phyloP scores from a whole-genome alignment of 2,113 vertebrate genomes.

The Ceyx margarethae region DNA sequence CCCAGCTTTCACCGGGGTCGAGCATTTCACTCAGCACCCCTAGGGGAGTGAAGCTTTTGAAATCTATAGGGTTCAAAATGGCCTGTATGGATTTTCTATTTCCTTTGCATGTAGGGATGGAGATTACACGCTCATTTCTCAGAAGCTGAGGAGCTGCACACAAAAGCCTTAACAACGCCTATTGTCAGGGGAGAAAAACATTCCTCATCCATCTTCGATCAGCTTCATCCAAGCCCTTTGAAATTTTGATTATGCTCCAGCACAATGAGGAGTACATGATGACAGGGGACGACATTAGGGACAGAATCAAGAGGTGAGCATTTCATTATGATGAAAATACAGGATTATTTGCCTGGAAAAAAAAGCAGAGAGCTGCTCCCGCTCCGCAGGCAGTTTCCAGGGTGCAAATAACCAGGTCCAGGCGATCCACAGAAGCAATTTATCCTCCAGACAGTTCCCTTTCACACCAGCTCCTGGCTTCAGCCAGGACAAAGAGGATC shows the following conservation, averaged over 20 bases:
- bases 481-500: neutral
- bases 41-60: neutral
- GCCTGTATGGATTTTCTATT: constrained; percentile 70
- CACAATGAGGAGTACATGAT: neutral
- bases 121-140: constrained; percentile 62
- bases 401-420: neutral
- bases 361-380: neutral
- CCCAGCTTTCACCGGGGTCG: neutral
- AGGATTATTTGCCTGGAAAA: neutral
- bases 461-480: neutral
- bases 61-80: constrained; percentile 1
- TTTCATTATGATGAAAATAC: neutral
- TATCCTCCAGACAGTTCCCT: neutral
- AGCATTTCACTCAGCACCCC: neutral
- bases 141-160: constrained; percentile 34
- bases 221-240: constrained; percentile 54
- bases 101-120: constrained; percentile 40
- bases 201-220: constrained; percentile 37
- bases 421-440: neutral
- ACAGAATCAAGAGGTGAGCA: neutral
- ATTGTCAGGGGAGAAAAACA: constrained; percentile 70
- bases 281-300: neutral
- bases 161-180: constrained; percentile 74
- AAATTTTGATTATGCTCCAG: constrained; percentile 33
- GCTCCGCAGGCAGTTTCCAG: neutral